Evolutionary conservation across 2,888 invertebrate species (phyloP).

Genomic region (Hartigia nigra): DNA sequence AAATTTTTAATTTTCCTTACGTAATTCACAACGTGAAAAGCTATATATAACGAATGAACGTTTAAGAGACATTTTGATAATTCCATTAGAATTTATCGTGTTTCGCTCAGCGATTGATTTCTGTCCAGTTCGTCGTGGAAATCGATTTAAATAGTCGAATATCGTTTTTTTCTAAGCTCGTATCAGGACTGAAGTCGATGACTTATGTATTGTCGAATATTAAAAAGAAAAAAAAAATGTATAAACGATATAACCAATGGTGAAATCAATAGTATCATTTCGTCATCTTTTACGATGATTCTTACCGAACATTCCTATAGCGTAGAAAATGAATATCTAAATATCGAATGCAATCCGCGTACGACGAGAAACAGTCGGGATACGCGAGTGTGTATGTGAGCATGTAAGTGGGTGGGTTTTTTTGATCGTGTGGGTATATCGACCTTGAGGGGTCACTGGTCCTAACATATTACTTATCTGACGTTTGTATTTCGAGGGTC

Average conservation of each 20-base stretch:
- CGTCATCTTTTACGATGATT: background rate
- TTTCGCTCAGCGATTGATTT: background rate
- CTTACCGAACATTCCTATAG: background rate
- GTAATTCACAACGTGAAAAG: background rate
- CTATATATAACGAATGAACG: background rate
- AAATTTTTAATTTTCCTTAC: background rate
- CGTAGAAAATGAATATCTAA: background rate
- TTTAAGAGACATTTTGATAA: background rate
- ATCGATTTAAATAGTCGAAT: background rate
- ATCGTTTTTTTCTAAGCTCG: background rate
- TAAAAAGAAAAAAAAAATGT: background rate
- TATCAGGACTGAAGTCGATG: too few relatives aligned
- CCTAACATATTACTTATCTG: conserved; percentile 27
- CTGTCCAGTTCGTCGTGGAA: background rate
- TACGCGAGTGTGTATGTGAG: conserved; percentile 6
- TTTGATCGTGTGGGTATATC: conserved; percentile 32
- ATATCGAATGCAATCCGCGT: conserved; percentile 33
- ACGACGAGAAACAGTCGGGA: conserved; percentile 9
- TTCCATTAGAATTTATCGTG: background rate
- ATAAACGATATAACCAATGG: background rate
- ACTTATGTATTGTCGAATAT: too few relatives aligned
- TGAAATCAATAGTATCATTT: background rate
- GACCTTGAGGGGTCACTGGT: conserved; percentile 47
- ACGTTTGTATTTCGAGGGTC: conserved; percentile 14
- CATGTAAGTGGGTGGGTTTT: conserved; percentile 23